A percentile compares a stretch with the other conserved stretches of the same genome.
Evolutionary conservation across 2,797 vertebrate species (phyloP).

Genomic region (Leptodactylus fallax): DNA sequence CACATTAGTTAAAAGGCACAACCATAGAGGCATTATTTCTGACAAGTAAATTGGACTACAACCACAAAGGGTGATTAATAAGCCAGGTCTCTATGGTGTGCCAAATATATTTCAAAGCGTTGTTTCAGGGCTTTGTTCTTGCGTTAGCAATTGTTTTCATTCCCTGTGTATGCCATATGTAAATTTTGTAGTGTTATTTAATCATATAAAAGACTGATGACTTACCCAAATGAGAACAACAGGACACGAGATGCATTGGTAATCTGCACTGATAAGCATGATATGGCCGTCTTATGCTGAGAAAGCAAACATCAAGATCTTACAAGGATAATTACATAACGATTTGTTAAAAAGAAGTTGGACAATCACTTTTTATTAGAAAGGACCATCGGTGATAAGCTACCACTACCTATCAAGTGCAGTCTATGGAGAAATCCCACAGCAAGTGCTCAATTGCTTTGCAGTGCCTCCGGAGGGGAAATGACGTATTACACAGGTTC

Average conservation of each 20-base stretch:
- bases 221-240: conserved; percentile 34
- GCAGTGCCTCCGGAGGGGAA: too few species aligned
- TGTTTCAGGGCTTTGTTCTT: conserved; percentile 56
- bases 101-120: conserved; percentile 61
- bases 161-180: conserved; percentile 40
- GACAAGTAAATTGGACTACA: conserved; percentile 65
- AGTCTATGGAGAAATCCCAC: too few species aligned
- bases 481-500: too few species aligned
- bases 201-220: conserved; percentile 35
- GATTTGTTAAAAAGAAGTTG: background rate
- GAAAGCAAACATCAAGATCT: background rate
- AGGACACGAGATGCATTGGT: conserved; percentile 24
- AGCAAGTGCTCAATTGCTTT: too few species aligned
- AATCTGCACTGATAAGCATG: background rate
- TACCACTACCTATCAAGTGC: too few species aligned
- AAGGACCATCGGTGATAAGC: background rate
- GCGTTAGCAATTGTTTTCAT: conserved; percentile 54
- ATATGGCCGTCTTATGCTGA: background rate
- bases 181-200: conserved; percentile 48
- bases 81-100: conserved; percentile 48
- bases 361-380: background rate
- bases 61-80: conserved; percentile 65
- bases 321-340: background rate
- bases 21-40: conserved; percentile 63
- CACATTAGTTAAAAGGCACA: conserved; percentile 64